Percentiles rank a stretch among this genome's conserved stretches.
Conservation (phyloP, 2,888 invertebrate species). For the Operophtera brumata region DNA sequence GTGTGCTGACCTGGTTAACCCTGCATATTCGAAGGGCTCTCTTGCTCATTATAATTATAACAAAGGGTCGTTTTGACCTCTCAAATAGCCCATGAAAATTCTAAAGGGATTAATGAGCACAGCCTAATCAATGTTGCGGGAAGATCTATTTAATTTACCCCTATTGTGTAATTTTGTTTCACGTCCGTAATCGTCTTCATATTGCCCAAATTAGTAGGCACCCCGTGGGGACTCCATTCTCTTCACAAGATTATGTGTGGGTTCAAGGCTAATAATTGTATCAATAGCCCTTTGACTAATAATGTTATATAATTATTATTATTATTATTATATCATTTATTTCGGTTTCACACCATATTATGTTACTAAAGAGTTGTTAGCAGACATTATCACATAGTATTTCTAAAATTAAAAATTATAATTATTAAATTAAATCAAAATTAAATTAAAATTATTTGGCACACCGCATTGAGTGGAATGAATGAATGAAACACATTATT, state of each 20-base stretch:
- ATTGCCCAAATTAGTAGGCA: neutral
- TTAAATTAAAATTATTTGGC: too few species aligned
- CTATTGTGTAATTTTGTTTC: neutral
- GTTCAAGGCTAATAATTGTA: neutral
- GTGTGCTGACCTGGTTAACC: neutral
- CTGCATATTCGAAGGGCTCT: neutral
- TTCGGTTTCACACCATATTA: too few species aligned
- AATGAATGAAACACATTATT: too few species aligned
- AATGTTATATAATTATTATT: too few species aligned
- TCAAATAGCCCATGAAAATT: slow-evolving; percentile 59
- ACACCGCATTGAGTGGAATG: too few species aligned
- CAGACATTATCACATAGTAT: too few species aligned
- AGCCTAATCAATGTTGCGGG: slow-evolving; percentile 52
- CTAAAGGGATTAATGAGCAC: slow-evolving; percentile 53
- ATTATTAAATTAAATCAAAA: too few species aligned
- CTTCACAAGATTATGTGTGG: neutral
- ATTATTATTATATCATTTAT: too few species aligned
- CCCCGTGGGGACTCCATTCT: neutral
- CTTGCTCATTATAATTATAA: slow-evolving; percentile 25
- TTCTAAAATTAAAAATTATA: too few species aligned
- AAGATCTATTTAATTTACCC: slow-evolving; percentile 13
- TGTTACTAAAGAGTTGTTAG: too few species aligned
- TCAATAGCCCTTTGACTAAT: neutral
- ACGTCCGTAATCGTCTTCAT: neutral
- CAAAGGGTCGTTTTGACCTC: slow-evolving; percentile 48